phyloP scores from a whole-genome alignment of 2,113 vertebrate genomes.

The Oreochromis spilurus region DNA sequence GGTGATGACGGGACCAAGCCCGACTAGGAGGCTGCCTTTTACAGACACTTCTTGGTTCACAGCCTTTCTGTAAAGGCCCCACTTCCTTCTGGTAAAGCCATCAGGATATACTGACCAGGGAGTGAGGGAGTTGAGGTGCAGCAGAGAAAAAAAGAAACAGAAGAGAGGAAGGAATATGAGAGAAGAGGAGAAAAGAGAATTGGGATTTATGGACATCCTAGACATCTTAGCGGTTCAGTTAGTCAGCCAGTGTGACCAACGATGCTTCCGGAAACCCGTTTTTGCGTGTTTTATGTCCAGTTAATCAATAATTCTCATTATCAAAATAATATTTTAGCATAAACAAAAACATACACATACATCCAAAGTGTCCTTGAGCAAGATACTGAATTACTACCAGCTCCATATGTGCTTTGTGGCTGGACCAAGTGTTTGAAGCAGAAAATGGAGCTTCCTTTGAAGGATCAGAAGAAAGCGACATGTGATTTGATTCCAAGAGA shows the following conservation, averaged over 20 bases:
- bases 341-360: neutral
- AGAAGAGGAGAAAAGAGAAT: neutral
- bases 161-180: neutral
- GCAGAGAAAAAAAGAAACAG: neutral
- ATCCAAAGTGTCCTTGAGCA: neutral
- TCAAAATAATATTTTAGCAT: neutral
- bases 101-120: slow-evolving; percentile 28
- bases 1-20: slow-evolving; percentile 33
- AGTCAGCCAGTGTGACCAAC: neutral
- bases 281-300: neutral
- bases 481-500: neutral
- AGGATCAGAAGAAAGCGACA: neutral
- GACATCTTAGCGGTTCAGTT: neutral
- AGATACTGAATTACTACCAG: neutral
- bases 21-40: neutral
- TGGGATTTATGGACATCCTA: neutral
- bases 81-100: slow-evolving; percentile 62
- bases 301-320: neutral
- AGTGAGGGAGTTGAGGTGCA: slow-evolving; percentile 1
- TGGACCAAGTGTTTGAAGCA: neutral
- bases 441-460: neutral
- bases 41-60: slow-evolving; percentile 12
- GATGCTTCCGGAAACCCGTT: neutral
- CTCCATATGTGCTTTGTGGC: neutral
- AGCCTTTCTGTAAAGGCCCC: slow-evolving; percentile 12